Conservation (phyloP, 2,888 invertebrate species). For the Pyrrhosoma nymphula region DNA sequence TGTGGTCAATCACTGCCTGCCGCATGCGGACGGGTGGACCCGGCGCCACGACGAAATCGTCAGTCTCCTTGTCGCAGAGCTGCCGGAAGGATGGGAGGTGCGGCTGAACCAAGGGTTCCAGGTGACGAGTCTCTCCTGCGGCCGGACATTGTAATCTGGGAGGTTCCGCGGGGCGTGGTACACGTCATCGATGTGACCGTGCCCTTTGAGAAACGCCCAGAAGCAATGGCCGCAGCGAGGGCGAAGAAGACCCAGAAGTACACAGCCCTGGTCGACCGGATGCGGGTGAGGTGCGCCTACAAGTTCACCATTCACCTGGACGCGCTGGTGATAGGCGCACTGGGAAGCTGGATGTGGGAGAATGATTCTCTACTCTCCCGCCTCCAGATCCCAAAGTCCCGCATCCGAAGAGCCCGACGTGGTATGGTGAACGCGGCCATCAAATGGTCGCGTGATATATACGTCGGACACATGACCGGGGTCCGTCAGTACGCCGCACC, state of each 20-base stretch:
- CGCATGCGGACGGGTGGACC: conserved; percentile 71
- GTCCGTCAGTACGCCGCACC: conserved; percentile 71
- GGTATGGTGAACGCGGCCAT: conserved; percentile 74
- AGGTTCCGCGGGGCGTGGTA: conserved; percentile 71
- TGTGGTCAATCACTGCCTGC: conserved; percentile 75
- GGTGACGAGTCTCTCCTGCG: conserved; percentile 70
- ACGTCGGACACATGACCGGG: conserved; percentile 75
- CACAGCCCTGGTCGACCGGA: conserved; percentile 70
- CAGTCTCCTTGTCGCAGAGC: neutral
- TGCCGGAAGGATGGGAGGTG: neutral
- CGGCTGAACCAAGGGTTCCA: conserved; percentile 70
- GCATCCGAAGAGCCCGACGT: conserved; percentile 71
- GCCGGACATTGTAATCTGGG: conserved; percentile 72
- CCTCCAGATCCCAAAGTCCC: conserved; percentile 68
- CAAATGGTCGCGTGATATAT: conserved; percentile 75
- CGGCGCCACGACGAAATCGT: conserved; percentile 74
- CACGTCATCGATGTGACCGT: conserved; percentile 74
- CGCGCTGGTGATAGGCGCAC: conserved; percentile 74
- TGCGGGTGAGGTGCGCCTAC: conserved; percentile 62
- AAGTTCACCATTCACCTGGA: conserved; percentile 70
- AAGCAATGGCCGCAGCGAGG: conserved; percentile 73
- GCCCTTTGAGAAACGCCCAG: conserved; percentile 74
- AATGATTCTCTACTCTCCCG: conserved; percentile 73
- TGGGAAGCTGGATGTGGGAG: conserved; percentile 74
- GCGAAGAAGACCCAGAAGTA: conserved; percentile 73